Percentiles rank a stretch among this genome's conserved stretches.
phyloP scores from a whole-genome alignment of 2,888 invertebrate genomes.

The Schizaphis graminum region DNA sequence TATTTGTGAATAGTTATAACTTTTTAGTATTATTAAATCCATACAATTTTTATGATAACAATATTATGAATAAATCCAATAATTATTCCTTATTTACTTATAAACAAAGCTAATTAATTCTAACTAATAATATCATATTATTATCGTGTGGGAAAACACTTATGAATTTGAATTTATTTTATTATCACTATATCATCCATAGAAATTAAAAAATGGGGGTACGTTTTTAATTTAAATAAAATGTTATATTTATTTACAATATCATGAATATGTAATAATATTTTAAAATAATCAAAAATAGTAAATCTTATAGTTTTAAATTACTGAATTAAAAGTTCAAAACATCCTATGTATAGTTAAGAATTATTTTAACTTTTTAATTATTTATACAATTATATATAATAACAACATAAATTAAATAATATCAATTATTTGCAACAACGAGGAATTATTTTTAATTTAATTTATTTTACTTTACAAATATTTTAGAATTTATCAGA shows the following conservation, averaged over 20 bases:
- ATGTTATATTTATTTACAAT: neutral
- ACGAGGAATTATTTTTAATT: neutral
- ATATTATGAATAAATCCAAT: neutral
- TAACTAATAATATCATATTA: neutral
- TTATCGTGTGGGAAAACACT: neutral
- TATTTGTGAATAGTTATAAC: neutral
- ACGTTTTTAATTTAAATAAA: neutral
- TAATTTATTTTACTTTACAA: neutral
- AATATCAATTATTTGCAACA: neutral
- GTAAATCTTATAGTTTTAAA: neutral
- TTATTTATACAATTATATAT: neutral
- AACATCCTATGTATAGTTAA: neutral
- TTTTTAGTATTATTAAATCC: neutral
- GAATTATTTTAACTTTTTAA: neutral
- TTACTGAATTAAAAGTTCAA: neutral
- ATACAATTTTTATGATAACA: neutral
- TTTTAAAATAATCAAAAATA: neutral
- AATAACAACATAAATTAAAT: neutral
- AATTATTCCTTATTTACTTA: neutral
- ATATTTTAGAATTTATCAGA: neutral
- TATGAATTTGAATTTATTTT: neutral
- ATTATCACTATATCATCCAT: no score
- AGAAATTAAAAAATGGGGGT: neutral
- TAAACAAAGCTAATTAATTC: neutral
- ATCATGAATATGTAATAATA: neutral